Percentiles rank a stretch among this genome's conserved stretches.
Evolutionary conservation across 2,888 invertebrate genomes (phyloP).

Genomic region (Cantharis lateralis): DNA sequence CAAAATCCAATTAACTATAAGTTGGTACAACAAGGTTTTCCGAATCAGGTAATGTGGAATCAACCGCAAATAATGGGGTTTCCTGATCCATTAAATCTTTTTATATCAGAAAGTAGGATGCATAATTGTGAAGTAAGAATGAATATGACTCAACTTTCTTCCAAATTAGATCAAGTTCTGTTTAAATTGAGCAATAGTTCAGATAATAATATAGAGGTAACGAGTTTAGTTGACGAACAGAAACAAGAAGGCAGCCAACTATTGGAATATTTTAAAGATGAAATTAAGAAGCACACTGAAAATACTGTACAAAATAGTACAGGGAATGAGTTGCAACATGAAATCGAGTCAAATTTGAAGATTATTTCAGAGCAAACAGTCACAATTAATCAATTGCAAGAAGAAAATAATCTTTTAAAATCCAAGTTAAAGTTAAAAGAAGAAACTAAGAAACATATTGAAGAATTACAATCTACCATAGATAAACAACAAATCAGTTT

Average conservation of each 20-base stretch:
- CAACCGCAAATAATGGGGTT: slow-evolving; percentile 27
- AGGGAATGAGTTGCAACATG: not conserved
- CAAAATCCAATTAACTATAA: slow-evolving; percentile 28
- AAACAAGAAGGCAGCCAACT: not conserved
- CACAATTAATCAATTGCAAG: not conserved
- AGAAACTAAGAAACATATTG: slow-evolving; percentile 11
- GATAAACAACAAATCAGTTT: slow-evolving; percentile 28
- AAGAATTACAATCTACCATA: slow-evolving; percentile 4
- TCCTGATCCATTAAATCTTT: slow-evolving; percentile 58
- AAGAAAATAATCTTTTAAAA: not conserved
- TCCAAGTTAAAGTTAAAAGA: not conserved
- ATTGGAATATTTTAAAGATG: not conserved
- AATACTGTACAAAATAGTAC: not conserved
- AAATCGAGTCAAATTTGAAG: not conserved
- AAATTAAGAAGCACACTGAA: not conserved
- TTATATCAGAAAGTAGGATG: slow-evolving; percentile 65
- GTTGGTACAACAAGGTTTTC: slow-evolving; percentile 10
- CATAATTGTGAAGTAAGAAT: slow-evolving; percentile 71
- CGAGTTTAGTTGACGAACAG: not conserved
- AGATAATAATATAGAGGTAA: not conserved
- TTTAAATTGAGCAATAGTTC: slow-evolving; percentile 55
- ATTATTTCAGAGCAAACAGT: not conserved
- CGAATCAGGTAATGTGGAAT: slow-evolving; percentile 13
- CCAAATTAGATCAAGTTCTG: slow-evolving; percentile 66
- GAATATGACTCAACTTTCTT: slow-evolving; percentile 65